phyloP scores from a whole-genome alignment of 2,797 vertebrate genomes.

The Thunnus albacares region DNA sequence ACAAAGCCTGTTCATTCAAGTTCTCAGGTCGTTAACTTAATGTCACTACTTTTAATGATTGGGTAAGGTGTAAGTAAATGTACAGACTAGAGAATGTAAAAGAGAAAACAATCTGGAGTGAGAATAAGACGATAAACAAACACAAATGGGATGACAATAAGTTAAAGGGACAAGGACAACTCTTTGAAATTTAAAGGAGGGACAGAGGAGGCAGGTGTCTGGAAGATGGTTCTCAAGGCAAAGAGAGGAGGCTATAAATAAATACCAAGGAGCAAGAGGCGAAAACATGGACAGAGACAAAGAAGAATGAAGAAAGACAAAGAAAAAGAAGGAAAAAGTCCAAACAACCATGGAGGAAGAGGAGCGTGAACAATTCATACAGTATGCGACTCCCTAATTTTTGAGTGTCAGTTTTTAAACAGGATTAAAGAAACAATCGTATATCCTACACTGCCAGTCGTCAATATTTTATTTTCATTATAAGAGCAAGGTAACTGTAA shows the following conservation, averaged over 20 bases:
- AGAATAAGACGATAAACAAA: neutral
- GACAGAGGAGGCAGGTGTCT: conserved; percentile 4
- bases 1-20: neutral
- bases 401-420: neutral
- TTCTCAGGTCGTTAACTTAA: neutral
- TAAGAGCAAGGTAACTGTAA: too few species aligned
- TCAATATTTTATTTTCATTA: too few species aligned
- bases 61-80: neutral
- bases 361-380: neutral
- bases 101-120: neutral
- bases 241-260: conserved; percentile 5
- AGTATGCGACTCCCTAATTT: neutral
- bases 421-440: neutral
- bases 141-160: neutral
- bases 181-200: conserved; percentile 19
- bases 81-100: too few species aligned
- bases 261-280: neutral
- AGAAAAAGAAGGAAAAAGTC: neutral
- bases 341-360: neutral
- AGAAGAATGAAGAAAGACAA: neutral
- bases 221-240: neutral
- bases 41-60: neutral
- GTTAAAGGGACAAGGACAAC: conserved; percentile 17
- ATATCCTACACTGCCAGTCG: too few species aligned
- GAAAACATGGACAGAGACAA: conserved; percentile 1